These are phyloP conservation scores for Drosophila neotestacea DNA, from an alignment of 2,888 invertebrate species.

Conservation along the genomic window DNA sequence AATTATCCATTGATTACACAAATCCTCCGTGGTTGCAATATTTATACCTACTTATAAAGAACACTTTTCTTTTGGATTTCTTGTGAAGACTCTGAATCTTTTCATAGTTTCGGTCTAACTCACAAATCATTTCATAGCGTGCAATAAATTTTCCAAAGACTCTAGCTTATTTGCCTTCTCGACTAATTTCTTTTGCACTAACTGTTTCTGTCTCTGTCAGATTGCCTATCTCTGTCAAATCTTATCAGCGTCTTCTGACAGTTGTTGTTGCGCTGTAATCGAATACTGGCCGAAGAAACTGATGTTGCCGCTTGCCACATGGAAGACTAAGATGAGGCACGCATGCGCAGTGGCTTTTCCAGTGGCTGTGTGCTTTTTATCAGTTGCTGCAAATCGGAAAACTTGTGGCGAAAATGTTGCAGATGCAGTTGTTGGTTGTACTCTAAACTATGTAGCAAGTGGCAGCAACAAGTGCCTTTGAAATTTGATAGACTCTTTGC, in stretches of 20 bases:
- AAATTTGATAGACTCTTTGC: constrained; percentile 74
- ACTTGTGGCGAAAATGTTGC: constrained; percentile 47
- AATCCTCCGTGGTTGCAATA: too few relatives aligned
- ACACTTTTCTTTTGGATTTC: too few relatives aligned
- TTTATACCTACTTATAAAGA: too few relatives aligned
- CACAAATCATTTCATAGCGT: constrained; percentile 37
- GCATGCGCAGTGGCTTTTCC: constrained; percentile 52
- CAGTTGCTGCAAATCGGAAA: constrained; percentile 53
- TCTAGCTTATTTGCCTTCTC: constrained; percentile 41
- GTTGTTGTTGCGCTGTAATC: constrained; percentile 60
- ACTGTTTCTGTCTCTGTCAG: constrained; percentile 30
- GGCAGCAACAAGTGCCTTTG: constrained; percentile 61
- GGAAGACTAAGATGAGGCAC: constrained; percentile 39
- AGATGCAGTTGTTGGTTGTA: neutral
- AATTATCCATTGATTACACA: too few relatives aligned
- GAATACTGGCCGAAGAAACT: constrained; percentile 55
- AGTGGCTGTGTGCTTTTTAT: constrained; percentile 59
- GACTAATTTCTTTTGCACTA: constrained; percentile 15
- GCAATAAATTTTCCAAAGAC: constrained; percentile 51
- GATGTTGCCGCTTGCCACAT: constrained; percentile 40
- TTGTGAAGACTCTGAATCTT: too few relatives aligned
- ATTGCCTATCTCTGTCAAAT: constrained; percentile 52
- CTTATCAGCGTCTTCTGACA: constrained; percentile 61
- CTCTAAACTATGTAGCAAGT: constrained; percentile 8
- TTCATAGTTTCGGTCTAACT: neutral